These are phyloP conservation scores for Cryptoblepharus egeriae DNA, from an alignment of 2,797 vertebrate genomes.

Conservation along the genomic window DNA sequence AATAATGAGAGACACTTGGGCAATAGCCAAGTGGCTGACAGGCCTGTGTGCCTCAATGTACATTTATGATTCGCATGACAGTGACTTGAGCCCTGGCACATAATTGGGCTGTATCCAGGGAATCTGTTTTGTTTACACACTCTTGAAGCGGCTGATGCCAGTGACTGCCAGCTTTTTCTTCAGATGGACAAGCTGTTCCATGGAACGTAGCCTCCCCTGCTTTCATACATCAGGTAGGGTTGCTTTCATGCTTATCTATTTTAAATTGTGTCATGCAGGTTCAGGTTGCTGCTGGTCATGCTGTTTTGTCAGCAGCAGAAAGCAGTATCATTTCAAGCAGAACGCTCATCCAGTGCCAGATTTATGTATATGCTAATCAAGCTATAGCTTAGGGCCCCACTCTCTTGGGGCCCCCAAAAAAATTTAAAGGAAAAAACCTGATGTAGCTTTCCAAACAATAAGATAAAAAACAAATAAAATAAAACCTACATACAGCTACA, in stretches of 20 bases:
- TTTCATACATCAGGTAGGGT: neutral
- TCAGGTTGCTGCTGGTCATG: neutral
- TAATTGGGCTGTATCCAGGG: neutral
- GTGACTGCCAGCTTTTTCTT: neutral
- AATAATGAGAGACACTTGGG: neutral
- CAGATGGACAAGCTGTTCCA: neutral
- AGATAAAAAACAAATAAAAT: no score
- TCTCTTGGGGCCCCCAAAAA: no score
- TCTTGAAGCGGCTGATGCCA: neutral
- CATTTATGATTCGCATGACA: rapidly evolving
- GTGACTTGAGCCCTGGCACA: neutral
- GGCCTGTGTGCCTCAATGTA: neutral
- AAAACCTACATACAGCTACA: no score
- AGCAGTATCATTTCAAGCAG: rapidly evolving
- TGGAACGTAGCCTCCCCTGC: neutral
- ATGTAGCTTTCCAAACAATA: no score
- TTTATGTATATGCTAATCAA: no score
- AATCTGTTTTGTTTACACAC: neutral
- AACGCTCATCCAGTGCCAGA: no score
- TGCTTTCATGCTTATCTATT: neutral
- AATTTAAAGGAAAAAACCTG: no score
- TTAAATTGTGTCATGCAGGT: neutral
- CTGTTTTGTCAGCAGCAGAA: rapidly evolving
- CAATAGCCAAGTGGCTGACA: neutral
- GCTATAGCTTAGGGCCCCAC: no score